Base-by-base conservation (phyloP, 2,888 invertebrate genomes). In the Scaptomyza tumidula region DNA sequence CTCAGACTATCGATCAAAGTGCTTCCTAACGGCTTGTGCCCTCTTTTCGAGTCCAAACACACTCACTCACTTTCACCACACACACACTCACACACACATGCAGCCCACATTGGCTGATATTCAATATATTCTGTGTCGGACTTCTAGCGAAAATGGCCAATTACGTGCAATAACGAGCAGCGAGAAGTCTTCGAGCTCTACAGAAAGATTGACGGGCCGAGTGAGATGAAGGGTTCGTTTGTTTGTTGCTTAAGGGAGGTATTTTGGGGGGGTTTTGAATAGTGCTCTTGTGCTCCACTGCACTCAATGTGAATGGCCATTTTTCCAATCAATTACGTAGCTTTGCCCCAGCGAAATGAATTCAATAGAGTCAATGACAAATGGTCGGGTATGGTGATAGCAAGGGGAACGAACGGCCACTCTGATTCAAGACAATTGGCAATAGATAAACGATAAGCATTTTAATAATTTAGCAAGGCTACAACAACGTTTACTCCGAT, bases 161-260 rank as follows among this genome's bases (percentile, higher is more conserved):
- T 83, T 88, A 88, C 88, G 86, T 72, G 77, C 68, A 74, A 88
- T 88, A 88, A 86, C 86, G 88, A 83, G 86, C 71, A 64, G 69
- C 74, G 83, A 79, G 82, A 50, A 50, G 50, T 50, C 64, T 76
- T 59, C 71, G 71, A 83, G 65, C 7, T 37, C 48, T 27, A 52
- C 54, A 7, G 55, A 49, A 16, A 41, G 41, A 24, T 24, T 24
- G 24, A 24, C 24, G 59, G 29, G 29, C 7, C 1, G 29, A 29
- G 6, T 29, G 29, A 7, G 29, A 44, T 53, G 33, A 29, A 29
- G 29, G 29, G 29, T 29, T 19, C 19, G 19, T 19, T 19, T 29
- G 29, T 5, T 29, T 7, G 7, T 5, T 29, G 29, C 7, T 5
- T 29, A 29, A 7, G 43, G 29, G 35, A 39, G 33, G 49, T 41